Base-by-base conservation (phyloP, 1,140 invertebrate genomes). In the Drosophila ironensis region DNA sequence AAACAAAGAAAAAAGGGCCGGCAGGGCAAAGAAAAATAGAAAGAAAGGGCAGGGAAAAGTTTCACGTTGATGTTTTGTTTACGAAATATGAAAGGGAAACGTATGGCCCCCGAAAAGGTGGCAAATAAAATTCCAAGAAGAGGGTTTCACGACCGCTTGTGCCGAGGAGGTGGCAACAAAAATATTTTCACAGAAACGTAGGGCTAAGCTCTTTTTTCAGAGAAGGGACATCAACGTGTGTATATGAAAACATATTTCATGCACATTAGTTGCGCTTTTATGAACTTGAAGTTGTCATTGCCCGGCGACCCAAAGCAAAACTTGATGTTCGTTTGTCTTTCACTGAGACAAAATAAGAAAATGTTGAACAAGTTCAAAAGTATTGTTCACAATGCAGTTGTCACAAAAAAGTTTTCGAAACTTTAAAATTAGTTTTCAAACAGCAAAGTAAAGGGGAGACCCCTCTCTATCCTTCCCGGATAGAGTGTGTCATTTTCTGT, bases 251-350 rank as follows among this genome's bases (percentile, higher is more conserved):
- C 66, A 74, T 84, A 86, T 74, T 78, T 78, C 72, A 86, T 86
- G 78, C 78, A 84, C 80, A 84, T 84, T 84, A 84, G 78, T 86
- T 86, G 80, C 73, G 78, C 78, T 84, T 73, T 84, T 86, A 84
- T 84, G 78, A 84, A 84, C 78, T 84, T 67, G 41, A 86, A 78
- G 78, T 86, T 84, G 80, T 86, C 74, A 78, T 78, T 74, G 63
- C 64, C 82, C 66, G 51, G 70, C 71, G 47, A 66, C 60, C 40
- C 40, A 46, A 57, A 69, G 28, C 61, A 56, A 72, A 77, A 84
- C 70, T 74, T 74, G 74, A 67, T 59, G 57, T 67, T 60, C 52
- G 47, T 25, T 56, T 52, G 33, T 56, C 53, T 52, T 56, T 2
- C 16, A 19, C 53, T 22, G 0, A 11, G 27, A 1, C 25, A 27